Conservation (phyloP, 35 echinoderm and acorn worm species). For the Patiria miniata region DNA sequence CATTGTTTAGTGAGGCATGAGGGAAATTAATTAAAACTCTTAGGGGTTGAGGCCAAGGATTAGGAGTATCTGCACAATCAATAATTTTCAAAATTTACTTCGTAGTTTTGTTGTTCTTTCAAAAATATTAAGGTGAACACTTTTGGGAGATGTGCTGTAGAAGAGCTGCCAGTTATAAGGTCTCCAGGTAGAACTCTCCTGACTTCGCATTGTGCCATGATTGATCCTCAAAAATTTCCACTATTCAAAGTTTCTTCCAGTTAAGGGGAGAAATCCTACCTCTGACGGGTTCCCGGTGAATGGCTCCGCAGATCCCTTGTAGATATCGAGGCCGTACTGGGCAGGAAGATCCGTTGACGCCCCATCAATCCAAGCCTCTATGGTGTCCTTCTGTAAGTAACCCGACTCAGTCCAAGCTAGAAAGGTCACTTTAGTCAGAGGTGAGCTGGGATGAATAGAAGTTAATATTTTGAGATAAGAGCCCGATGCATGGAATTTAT, state of each 20-base stretch:
- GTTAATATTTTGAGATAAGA: not conserved
- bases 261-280: not conserved
- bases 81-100: too few species aligned
- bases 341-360: not conserved
- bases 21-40: too few species aligned
- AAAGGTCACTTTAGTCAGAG: not conserved
- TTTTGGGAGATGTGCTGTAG: too few species aligned
- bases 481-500: not conserved
- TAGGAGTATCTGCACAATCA: too few species aligned
- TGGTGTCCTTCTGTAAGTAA: not conserved
- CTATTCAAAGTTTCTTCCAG: not conserved
- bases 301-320: not conserved
- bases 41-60: too few species aligned
- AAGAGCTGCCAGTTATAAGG: too few species aligned
- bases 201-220: not conserved
- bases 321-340: not conserved
- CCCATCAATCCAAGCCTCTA: not conserved
- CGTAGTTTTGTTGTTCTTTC: too few species aligned
- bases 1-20: too few species aligned
- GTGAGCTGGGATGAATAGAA: not conserved
- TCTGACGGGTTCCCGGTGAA: not conserved
- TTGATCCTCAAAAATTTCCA: not conserved
- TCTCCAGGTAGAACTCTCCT: not conserved
- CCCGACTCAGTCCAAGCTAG: not conserved
- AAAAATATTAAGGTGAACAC: too few species aligned